Evolutionary conservation across 1,140 invertebrate genomes (phyloP).

Genomic region (Drosophila tani): DNA sequence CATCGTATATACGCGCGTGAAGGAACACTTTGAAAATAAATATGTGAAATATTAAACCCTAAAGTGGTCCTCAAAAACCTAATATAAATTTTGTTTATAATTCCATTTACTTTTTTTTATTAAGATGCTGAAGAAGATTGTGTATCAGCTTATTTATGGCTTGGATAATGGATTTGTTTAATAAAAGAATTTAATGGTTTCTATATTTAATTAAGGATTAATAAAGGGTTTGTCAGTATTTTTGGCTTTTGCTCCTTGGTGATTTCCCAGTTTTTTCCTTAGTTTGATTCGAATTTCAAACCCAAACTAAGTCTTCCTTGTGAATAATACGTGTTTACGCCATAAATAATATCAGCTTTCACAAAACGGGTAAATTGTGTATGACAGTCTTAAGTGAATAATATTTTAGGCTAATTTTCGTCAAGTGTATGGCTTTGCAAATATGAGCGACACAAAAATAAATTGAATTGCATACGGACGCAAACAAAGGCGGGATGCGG

Average conservation of each 20-base stretch:
- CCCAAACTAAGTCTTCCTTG: neutral
- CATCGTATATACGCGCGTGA: slow-evolving; percentile 5
- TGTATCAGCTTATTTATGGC: neutral
- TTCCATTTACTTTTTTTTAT: neutral
- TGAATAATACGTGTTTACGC: neutral
- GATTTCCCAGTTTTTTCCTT: too few species aligned
- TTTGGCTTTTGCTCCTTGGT: too few species aligned
- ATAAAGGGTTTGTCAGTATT: too few species aligned
- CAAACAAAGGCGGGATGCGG: slow-evolving; percentile 17
- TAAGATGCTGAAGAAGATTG: neutral
- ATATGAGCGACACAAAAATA: slow-evolving; percentile 64
- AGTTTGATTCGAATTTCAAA: neutral
- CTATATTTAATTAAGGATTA: neutral
- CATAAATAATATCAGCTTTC: neutral
- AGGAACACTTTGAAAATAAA: slow-evolving; percentile 6
- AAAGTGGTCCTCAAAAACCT: neutral
- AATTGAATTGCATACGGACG: slow-evolving; percentile 75
- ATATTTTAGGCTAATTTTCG: neutral
- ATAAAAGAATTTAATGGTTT: neutral
- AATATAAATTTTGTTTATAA: neutral
- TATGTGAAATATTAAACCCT: neutral
- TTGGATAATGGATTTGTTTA: neutral
- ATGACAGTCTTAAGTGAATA: neutral
- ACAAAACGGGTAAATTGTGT: too few species aligned
- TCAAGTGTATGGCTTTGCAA: slow-evolving; percentile 34